phyloP scores from a whole-genome alignment of 2,113 vertebrate species.

The Bos javanicus region DNA sequence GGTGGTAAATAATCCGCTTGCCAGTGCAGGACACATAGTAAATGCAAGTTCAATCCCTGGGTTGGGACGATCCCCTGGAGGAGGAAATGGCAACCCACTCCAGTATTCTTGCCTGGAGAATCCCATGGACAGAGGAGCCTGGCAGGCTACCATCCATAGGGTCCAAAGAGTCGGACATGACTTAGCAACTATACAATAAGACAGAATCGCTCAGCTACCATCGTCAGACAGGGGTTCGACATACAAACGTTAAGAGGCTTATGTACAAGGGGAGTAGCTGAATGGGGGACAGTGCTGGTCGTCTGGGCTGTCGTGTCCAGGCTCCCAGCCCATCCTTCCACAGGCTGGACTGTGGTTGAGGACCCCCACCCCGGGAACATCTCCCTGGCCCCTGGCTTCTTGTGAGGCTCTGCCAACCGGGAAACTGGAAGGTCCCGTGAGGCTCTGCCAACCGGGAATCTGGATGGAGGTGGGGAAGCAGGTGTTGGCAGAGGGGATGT shows the following conservation, averaged over 20 bases:
- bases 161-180: neutral
- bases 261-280: rapidly evolving
- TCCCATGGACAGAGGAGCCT: neutral
- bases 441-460: neutral
- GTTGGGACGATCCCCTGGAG: neutral
- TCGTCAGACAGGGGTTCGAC: neutral
- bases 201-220: neutral
- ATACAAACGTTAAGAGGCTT: rapidly evolving
- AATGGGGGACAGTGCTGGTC: neutral
- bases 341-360: neutral
- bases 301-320: rapidly evolving
- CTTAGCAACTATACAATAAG: neutral
- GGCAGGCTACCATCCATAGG: neutral
- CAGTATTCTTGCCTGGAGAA: neutral
- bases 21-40: neutral
- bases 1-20: neutral
- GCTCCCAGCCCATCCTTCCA: neutral
- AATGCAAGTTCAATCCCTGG: neutral
- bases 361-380: rapidly evolving
- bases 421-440: neutral
- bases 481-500: neutral
- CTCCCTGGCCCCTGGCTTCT: neutral
- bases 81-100: neutral
- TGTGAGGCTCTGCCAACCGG: neutral
- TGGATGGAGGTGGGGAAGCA: neutral